Percentiles rank a stretch among this genome's conserved stretches.
Conservation (phyloP, 2,113 vertebrate genomes). For the Aythya baeri region DNA sequence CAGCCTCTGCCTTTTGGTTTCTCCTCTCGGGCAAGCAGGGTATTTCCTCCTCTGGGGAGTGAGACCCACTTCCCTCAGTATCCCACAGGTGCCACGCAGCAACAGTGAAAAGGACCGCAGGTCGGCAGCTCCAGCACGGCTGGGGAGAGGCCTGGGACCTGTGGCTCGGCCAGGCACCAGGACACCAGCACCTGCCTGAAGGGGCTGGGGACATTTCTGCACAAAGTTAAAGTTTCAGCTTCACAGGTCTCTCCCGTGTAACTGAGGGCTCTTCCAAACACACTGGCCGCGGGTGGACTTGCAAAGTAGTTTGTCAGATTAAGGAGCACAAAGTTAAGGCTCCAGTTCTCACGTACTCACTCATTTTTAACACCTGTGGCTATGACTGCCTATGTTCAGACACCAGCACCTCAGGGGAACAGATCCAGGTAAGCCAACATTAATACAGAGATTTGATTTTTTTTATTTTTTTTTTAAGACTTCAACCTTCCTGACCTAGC, state of each 20-base stretch:
- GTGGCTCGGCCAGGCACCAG: accelerated
- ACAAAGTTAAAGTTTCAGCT: neutral
- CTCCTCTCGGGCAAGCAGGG: neutral
- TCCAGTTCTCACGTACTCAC: neutral
- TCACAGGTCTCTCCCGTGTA: neutral
- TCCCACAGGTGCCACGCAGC: neutral
- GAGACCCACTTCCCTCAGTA: accelerated
- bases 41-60: neutral
- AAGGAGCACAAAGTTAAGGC: neutral
- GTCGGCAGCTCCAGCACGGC: neutral
- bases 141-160: neutral
- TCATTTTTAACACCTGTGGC: neutral
- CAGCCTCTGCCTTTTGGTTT: neutral
- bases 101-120: neutral
- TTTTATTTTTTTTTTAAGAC: neutral
- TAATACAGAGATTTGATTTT: neutral
- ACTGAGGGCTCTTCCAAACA: neutral
- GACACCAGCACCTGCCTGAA: neutral
- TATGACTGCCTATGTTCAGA: neutral
- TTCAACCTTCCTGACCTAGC: neutral
- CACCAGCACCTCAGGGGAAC: neutral
- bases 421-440: neutral
- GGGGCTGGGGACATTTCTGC: neutral
- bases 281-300: accelerated
- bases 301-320: neutral